Base-by-base conservation (phyloP, 2,113 vertebrate species). In the Empidonax traillii region DNA sequence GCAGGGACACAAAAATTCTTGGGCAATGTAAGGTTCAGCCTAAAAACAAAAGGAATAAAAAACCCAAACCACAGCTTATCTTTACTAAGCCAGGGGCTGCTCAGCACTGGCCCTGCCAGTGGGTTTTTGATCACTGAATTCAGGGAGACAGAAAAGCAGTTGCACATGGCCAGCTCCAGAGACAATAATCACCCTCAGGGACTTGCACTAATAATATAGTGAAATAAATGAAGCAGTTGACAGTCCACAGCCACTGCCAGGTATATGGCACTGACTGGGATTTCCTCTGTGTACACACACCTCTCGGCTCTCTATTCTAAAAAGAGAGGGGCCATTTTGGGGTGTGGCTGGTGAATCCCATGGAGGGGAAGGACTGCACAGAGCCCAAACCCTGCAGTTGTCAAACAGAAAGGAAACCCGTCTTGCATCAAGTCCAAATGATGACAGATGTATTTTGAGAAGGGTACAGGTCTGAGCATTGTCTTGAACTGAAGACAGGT, bases 101-200 rank as follows among this genome's bases (percentile, higher is more conserved):
- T 84, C 39, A 2, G 73, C 23, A 78, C n/a, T 56, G 47, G 63
- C 44, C 63, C 75, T 78, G 79, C 76, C 85, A 62, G 30, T 52
- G 47, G 79, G 61, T 67, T 55, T 92, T 56, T 28, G 79, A 80
- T 77, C 77, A 80, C 59, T 52, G 65, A 92, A 77, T 90, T 90
- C 76, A 41, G 30, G 2, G 5, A 83, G 89, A 95, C 35, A 90
- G 93, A 89, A 94, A 89, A 92, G 52, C 83, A 86, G 82, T 89
- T 77, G 65, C 80, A 84, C 53, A 25, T n/a, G 46, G 69, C 65
- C 43, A 73, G 87, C 78, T 90, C 94, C 83, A 81, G 94, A 90
- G 76, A 90, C 89, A 96, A 92, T 24, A 59, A 84, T 44, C 80
- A 74, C 74, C 80, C 89, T 90, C 59, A 22, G 91, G 86, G 91